Evolutionary conservation across 2,113 vertebrate species (phyloP), one percentile per base, ranked within the genome.

Genomic region (Physeter macrocephalus): DNA sequence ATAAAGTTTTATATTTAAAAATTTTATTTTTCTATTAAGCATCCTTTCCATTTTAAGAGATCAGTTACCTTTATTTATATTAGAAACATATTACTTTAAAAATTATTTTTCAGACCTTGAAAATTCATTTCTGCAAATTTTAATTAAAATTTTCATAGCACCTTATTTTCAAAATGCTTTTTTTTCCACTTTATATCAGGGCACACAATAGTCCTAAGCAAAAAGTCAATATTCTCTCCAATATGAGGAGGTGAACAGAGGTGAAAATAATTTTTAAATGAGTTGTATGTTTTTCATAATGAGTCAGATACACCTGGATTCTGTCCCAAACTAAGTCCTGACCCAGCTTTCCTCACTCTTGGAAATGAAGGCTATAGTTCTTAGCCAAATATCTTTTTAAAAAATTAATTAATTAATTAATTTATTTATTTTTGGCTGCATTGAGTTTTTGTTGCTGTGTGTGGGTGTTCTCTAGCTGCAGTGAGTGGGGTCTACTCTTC

Each of bases 241-340:
- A 23, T 77, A 43, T 88, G 52, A n/a, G n/a, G 34, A 90, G 31
- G 20, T 93, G 49, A 88, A 52, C 23, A 71, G n/a, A 85, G 34
- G 61, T 93, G 29, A 91, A 90, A 89, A 59, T 57, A 8, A 61
- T 17, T 85, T 80, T 77, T 77, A 74, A 69, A 46, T 89, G 64
- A 69, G 25, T 86, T 93, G 6, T 54, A 13, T 46, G 39, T 54
- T 84, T 96, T 36, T 75, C 59, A 43, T 13, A 41, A 67, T 95
- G 81, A 91, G 20, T 95, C 61, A 85, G 18, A 71, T 41, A 71
- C 3, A 49, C 49, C 41, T 95, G 93, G 23, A 74, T 29, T 83
- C 9, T 29, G 4, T 92, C 43, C 74, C 67, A 87, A 72, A 74
- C 25, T 62, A 78, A 96, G 25, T 25, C 14, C 39, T 83, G 54